phyloP scores from a whole-genome alignment of 2,888 invertebrate genomes.

The Chrysodeixis includens region DNA sequence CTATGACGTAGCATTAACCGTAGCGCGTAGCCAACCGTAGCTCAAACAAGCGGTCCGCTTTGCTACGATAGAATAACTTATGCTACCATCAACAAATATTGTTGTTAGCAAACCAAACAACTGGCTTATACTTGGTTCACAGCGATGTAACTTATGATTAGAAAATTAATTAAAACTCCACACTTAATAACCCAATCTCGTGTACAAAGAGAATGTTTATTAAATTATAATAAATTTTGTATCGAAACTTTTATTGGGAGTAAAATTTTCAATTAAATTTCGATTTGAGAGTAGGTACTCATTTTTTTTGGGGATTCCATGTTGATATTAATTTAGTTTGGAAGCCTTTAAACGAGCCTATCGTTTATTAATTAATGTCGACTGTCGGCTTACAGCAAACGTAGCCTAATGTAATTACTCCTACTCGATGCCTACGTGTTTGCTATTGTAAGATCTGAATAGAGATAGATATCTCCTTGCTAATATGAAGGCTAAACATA shows the following conservation, averaged over 20 bases:
- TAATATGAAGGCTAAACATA: too few species aligned
- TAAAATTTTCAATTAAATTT: conserved; percentile 22
- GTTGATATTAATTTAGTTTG: too few species aligned
- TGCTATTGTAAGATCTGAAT: conserved; percentile 9
- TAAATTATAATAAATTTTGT: conserved; percentile 48
- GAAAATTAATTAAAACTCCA: conserved; percentile 71
- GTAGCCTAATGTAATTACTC: conserved; percentile 4
- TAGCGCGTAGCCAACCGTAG: conserved; percentile 46
- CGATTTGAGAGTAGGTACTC: conserved; percentile 3
- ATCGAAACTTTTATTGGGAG: conserved; percentile 31
- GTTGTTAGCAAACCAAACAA: conserved; percentile 74
- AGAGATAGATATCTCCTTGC: neutral
- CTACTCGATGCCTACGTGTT: conserved; percentile 3
- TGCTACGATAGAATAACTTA: conserved; percentile 64
- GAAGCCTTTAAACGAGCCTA: neutral
- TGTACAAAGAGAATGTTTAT: conserved; percentile 43
- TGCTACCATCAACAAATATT: conserved; percentile 71
- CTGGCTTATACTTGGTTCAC: conserved; percentile 42
- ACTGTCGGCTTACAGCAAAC: conserved; percentile 10
- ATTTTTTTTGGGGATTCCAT: too few species aligned
- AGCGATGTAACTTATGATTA: conserved; percentile 56
- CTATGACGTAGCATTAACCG: conserved; percentile 35
- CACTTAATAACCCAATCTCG: conserved; percentile 41
- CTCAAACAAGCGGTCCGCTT: conserved; percentile 42
- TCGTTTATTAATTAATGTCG: conserved; percentile 7